Evolutionary conservation across 2,888 invertebrate genomes (phyloP), one percentile per base, ranked within the genome.

Genomic region (Notodromas monacha): DNA sequence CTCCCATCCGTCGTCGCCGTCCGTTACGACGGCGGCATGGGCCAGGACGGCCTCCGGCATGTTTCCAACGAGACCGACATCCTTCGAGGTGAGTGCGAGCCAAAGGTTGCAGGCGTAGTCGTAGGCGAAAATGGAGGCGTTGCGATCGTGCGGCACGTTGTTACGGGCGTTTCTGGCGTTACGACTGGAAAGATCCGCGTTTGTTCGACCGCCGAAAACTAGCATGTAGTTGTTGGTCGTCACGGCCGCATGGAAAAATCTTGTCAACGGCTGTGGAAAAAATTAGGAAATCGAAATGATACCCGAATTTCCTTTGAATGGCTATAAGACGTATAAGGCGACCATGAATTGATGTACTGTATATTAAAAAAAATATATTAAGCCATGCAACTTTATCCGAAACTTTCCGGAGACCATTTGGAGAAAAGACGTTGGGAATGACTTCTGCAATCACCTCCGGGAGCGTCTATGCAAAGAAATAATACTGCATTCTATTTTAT

Each of bases 211-310:
- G 2, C 84, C 84, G 42, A 77, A 66, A 16, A 86, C 60, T 14
- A 81, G 58, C 79, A 86, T 77, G 43, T 74, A 77, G 31, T 72
- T 66, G 34, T 72, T 68, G 0, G 76, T 74, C 1, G 68, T 69
- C 1, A 79, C 68, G 0, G 81, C 79, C 1, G 76, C 68, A 49
- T 79, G 79, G 34, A 84, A 63, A 44, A 69, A 76, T 31, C 81
- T 61, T 1, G 67, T 62, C 38, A 65, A 59, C 0, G 77, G 77
- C 49, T 73, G 29, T 14, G 27, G 30, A 10, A 16, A 13, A 31
- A 31, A 12, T 30, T 28, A 30, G 5, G n/a, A n/a, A 21, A 21
- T 21, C 21, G n/a, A n/a, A 27, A 27, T 6, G 6, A 27, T n/a
- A 11, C 8, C 6, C 28, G 6, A 11, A 27, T 27, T 27, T 8